Conservation (phyloP, 2,113 vertebrate species). For the Peromyscus leucopus region DNA sequence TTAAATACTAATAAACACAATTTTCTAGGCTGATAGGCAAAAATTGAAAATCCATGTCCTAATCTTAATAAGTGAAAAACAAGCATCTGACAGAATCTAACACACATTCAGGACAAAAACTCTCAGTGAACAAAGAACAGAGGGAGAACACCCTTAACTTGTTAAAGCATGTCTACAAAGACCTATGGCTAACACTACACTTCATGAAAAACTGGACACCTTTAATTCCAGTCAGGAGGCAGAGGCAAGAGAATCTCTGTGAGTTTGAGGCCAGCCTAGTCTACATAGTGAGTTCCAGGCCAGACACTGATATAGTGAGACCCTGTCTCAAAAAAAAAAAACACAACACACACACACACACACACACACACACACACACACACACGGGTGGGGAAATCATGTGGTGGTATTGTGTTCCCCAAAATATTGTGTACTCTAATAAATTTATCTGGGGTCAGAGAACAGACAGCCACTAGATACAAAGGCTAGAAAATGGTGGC, state of each 20-base stretch:
- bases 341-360: background rate
- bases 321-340: background rate
- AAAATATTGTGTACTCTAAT: too few relatives aligned
- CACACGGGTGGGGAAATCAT: too few relatives aligned
- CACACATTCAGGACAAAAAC: background rate
- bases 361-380: background rate
- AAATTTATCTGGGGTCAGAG: too few relatives aligned
- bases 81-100: background rate
- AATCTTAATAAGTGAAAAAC: background rate
- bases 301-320: background rate
- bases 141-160: background rate
- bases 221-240: background rate
- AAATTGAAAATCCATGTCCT: background rate
- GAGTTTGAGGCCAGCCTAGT: background rate
- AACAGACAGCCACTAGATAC: too few relatives aligned
- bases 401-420: too few relatives aligned
- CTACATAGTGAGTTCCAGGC: background rate
- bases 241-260: background rate
- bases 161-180: background rate
- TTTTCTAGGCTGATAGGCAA: background rate
- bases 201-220: background rate
- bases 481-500: too few relatives aligned
- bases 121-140: background rate
- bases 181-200: background rate
- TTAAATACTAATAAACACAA: background rate